phyloP scores from a whole-genome alignment of 2,113 vertebrate species.

The Boulengeromyrus knoepffleri region DNA sequence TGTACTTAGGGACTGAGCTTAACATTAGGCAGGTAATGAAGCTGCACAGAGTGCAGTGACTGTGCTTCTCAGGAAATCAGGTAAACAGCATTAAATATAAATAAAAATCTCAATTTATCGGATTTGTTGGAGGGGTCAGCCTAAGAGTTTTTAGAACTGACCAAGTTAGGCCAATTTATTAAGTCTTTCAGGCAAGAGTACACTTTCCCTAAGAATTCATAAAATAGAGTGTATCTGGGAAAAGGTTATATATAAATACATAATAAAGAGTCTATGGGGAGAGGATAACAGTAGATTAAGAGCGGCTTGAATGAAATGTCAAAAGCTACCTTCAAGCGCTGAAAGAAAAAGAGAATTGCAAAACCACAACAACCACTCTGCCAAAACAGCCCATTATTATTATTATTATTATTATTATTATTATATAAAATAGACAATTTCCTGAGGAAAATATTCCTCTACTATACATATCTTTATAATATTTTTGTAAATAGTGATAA shows the following conservation, averaged over 20 bases:
- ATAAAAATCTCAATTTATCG: background rate
- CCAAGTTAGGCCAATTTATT: background rate
- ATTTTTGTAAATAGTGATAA: background rate
- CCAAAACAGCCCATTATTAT: background rate
- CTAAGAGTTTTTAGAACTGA: background rate
- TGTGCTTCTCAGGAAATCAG: background rate
- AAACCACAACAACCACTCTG: background rate
- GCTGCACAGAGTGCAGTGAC: background rate
- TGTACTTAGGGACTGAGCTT: background rate
- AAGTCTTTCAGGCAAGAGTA: background rate
- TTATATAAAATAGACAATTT: background rate
- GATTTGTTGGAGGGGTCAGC: background rate
- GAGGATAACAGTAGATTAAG: background rate
- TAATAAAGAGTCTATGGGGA: slow-evolving; percentile 4
- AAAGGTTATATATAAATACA: slow-evolving; percentile 3
- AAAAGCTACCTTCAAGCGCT: slow-evolving; percentile 17
- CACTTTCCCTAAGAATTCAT: background rate
- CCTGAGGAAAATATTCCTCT: background rate
- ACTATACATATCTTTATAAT: background rate
- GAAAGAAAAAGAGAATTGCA: background rate
- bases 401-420: background rate
- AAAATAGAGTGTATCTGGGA: background rate
- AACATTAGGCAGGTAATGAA: background rate
- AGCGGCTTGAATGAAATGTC: slow-evolving; percentile 16
- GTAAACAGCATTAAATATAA: background rate